Base-by-base conservation (phyloP, 2,888 invertebrate species). In the Lasioglossum oenotherae region DNA sequence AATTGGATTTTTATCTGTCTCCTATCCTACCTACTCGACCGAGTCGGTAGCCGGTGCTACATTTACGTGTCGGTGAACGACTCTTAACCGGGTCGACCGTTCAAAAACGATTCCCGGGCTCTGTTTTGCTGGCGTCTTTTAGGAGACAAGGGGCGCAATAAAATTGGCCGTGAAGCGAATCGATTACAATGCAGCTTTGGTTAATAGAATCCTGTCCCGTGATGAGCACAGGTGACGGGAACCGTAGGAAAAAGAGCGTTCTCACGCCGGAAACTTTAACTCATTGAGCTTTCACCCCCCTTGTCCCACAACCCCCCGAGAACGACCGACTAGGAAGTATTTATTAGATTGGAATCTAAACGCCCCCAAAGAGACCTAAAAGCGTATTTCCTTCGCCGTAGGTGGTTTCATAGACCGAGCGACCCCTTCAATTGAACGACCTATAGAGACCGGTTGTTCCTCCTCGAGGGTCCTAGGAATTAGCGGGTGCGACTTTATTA, bases 301-400 rank as follows among this genome's bases (percentile, higher is more conserved):
- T 4, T 31, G 19, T 27, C 8, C 10, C 14, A 6, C 44, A 14
- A 5, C 8, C 27, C 81, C 86, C 64, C 10, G 60, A 31, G 80
- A 78, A 85, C 87, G 83, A 82, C 79, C 85, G 86, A 78, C 88
- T 87, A 93, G 93, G 91, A 93, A 93, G 93, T 92, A 93, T 92
- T 93, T 92, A 93, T 93, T 93, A 92, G 93, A 93, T 93, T 93
- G 91, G 89, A 93, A 93, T 93, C 93, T 93, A 93, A 93, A 93
- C 92, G 90, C 92, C 91, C 91, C 85, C 88, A 81, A 89, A 91
- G 82, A 91, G 83, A 91, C 85, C 91, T 91, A 92, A 93, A 93
- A 92, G 93, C 93, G 93, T 92, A 92, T 93, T 93, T 93, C 93
- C 93, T 92, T 90, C 93, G 91, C 93, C 92, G 89, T 93, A 92